Conservation (phyloP, 2,888 invertebrate species). For the Spisula solida region DNA sequence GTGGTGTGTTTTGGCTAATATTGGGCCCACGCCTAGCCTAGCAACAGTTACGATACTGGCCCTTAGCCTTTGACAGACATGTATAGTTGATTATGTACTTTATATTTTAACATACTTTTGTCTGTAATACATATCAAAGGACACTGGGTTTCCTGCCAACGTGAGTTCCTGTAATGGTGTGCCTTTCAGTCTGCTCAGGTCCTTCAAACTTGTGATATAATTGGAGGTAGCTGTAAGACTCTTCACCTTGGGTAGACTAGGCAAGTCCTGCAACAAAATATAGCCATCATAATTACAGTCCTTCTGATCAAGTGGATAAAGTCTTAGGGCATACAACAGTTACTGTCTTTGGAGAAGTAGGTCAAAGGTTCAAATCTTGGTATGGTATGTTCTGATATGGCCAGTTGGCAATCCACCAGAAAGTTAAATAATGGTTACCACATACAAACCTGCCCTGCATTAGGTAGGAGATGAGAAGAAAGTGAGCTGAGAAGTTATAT, state of each 20-base stretch:
- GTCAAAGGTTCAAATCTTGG: neutral
- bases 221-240: constrained; percentile 77
- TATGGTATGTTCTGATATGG: neutral
- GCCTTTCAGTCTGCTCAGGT: constrained; percentile 72
- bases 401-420: no score
- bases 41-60: no score
- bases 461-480: no score
- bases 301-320: neutral
- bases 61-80: no score
- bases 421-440: no score
- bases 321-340: no score
- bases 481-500: no score
- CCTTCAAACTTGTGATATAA: constrained; percentile 74
- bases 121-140: constrained; percentile 82
- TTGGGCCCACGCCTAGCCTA: no score
- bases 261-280: constrained; percentile 77
- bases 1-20: no score
- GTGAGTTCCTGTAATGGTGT: constrained; percentile 78
- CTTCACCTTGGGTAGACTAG: constrained; percentile 74
- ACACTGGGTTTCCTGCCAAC: constrained; percentile 82
- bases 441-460: no score
- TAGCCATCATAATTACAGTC: neutral
- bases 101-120: constrained; percentile 75
- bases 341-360: neutral
- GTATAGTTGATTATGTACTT: no score